Base-by-base conservation (phyloP, 2,797 vertebrate genomes). In the Spondyliosoma cantharus region DNA sequence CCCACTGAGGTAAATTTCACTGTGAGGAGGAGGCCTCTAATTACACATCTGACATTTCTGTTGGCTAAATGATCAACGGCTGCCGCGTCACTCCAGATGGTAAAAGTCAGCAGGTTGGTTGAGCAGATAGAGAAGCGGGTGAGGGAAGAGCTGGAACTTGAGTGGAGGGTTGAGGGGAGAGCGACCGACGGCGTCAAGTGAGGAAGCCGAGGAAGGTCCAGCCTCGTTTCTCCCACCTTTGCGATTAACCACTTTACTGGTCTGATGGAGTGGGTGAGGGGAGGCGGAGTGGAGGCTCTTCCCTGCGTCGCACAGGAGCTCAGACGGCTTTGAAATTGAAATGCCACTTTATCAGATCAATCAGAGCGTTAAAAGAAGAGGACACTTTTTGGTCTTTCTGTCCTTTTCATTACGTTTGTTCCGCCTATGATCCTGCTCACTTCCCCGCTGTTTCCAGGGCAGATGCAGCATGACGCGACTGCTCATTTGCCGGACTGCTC, bases 171-270 rank as follows among this genome's bases (percentile, higher is more conserved):
- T 48, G 46, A 20, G 29, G 22, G 14, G 54, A 27, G 56, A 29
- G 19, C 56, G 71, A 68, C 8, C n/a, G 64, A 69, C 58, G 29
- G 46, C 11, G 53, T 63, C 27, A 12, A 11, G 27, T 48, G 58
- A 57, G 27, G 25, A 69, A 48, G 37, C 56, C 48, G 22, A 78
- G 53, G 32, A 2, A 14, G 61, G 59, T 48, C 29, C 25, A 32
- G 37, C 42, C 50, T 43, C 3, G 0, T 70, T 74, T 56, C 46
- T 45, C 46, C 46, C 20, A 63, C 25, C 15, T 46, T 32, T 48
- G 37, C 59, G 58, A 81, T 88, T 85, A 63, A 20, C 22, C 24
- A 65, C 53, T 84, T 79, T 27, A 57, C 13, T 46, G 32, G 56
- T 81, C 24, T 56, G 65, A 53, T 54, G 16, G 71, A 71, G 61